Base-by-base conservation (phyloP, 2,797 vertebrate genomes). In the Dromococcyx pavoninus region DNA sequence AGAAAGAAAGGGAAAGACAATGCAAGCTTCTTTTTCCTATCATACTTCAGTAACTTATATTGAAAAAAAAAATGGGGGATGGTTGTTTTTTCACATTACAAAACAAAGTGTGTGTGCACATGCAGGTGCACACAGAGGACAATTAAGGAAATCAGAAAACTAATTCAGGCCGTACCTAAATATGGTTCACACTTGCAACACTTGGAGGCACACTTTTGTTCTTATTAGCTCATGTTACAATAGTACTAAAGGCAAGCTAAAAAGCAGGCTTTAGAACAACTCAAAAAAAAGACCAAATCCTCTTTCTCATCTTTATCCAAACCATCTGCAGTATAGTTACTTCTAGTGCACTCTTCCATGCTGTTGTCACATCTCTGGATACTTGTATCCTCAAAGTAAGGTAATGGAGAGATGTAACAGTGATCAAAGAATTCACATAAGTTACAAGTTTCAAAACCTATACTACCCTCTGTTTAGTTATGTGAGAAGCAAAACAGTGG, bases 61-160 rank as follows among this genome's bases (percentile, higher is more conserved):
- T 11, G 6, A 1, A 18, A 44, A 57, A 61, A 80, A 73, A 11
- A 0, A 3, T 12, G 9, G 6, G 1, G 11, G 17, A 22, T 13
- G 13, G 14, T 13, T 50, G 19, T 33, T 76, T 62, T 71, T 23
- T 60, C 17, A 46, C 9, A 10, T 33, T 10, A 41, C 21, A 86
- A 88, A 78, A 74, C 17, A 7, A 57, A 50, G 8, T 4, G 7
- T 32, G 30, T 17, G 10, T 30, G 19, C 22, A 33, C 10, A 19
- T 16, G 2, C 28, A 53, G 10, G 0, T 5, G 1, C 46, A 35
- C 3, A 4, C 24, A 70, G 15, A 70, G 8, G 7, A 23, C 67
- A 94, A 86, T 25, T 2, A 37, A 16, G 21, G n/a, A 60, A 76
- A 24, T 10, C 7, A 37, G 3, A 51, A 27, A 62, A 81, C 58